Percentiles rank a stretch among this genome's conserved stretches.
Evolutionary conservation across 2,888 invertebrate species (phyloP).

Genomic region (Frankliniella fusca): DNA sequence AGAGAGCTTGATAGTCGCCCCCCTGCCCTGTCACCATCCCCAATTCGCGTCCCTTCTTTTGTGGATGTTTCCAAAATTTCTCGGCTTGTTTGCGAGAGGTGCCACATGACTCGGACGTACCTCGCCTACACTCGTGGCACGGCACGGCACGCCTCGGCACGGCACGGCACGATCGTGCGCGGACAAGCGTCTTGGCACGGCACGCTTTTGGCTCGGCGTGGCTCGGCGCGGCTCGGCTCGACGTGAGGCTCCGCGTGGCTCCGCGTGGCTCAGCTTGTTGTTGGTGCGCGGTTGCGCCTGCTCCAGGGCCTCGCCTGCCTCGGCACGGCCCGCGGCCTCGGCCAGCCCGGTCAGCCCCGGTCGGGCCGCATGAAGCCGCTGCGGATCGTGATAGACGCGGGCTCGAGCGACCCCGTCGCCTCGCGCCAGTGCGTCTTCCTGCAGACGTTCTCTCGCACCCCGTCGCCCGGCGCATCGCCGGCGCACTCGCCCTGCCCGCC

Average conservation of each 20-base stretch:
- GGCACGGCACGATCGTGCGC: not conserved
- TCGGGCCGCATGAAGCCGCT: conserved; percentile 9
- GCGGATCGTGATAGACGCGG: conserved; percentile 8
- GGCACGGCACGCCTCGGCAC: not conserved
- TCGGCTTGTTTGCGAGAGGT: too few species aligned
- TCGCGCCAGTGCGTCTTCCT: conserved; percentile 23
- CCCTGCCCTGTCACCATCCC: too few species aligned
- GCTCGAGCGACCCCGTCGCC: not conserved
- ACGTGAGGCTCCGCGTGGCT: not conserved
- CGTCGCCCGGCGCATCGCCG: conserved; percentile 3
- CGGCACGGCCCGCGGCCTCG: not conserved
- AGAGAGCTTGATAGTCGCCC: too few species aligned
- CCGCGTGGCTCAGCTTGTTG: not conserved
- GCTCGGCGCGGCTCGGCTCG: not conserved
- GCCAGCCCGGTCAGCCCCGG: not conserved
- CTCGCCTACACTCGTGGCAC: not conserved
- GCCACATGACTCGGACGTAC: too few species aligned
- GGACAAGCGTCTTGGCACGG: not conserved
- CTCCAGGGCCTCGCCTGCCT: not conserved
- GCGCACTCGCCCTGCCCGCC: conserved; percentile 22
- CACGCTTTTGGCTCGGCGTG: not conserved
- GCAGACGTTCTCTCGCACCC: conserved; percentile 21
- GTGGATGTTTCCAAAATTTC: too few species aligned
- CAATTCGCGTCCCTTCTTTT: too few species aligned
- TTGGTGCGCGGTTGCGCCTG: not conserved